Evolutionary conservation across 2,888 invertebrate species (phyloP).

Genomic region (Dugesia japonica): DNA sequence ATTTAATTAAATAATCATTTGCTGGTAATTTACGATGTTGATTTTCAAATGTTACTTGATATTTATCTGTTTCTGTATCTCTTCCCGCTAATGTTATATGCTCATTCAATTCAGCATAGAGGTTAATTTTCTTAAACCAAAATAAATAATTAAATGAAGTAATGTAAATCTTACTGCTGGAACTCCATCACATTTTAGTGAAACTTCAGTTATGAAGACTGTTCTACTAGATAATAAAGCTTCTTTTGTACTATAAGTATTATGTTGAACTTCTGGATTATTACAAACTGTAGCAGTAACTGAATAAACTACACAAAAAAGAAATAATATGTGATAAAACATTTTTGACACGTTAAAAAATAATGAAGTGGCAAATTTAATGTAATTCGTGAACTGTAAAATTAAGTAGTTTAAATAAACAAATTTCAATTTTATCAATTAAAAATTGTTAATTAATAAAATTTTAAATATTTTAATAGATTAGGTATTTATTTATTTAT

Average conservation of each 20-base stretch:
- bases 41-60: background rate
- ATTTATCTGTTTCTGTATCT: background rate
- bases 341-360: background rate
- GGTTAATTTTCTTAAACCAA: background rate
- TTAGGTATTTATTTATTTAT: background rate
- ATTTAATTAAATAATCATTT: background rate
- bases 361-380: background rate
- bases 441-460: background rate
- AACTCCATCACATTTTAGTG: background rate
- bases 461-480: background rate
- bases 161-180: background rate
- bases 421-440: background rate
- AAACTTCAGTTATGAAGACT: background rate
- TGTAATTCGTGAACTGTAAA: background rate
- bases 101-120: background rate
- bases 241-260: background rate
- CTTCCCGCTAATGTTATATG: background rate
- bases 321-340: background rate
- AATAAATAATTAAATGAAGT: background rate
- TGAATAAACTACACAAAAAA: background rate
- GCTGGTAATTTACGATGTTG: background rate
- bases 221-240: background rate
- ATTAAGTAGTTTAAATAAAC: background rate
- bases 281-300: background rate
- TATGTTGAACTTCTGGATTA: background rate